phyloP scores from a whole-genome alignment of 2,888 invertebrate species.

The Palloptera scutellata region DNA sequence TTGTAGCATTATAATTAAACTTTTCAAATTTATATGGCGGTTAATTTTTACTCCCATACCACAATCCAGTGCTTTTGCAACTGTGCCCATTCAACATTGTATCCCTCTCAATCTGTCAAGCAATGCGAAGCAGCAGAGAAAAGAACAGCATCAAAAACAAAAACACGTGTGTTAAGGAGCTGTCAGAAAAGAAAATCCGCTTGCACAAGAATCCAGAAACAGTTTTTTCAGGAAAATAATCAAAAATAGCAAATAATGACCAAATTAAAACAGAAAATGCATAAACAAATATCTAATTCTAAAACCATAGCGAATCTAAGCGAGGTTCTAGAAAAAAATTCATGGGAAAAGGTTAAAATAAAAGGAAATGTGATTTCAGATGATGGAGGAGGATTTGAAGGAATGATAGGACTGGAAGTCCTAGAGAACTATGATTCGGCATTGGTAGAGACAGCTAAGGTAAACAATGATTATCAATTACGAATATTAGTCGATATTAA shows the following conservation, averaged over 20 bases:
- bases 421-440: constrained; percentile 71
- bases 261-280: constrained; percentile 31
- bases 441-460: constrained; percentile 65
- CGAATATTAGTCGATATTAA: background rate
- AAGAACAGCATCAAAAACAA: constrained; percentile 32
- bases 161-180: constrained; percentile 38
- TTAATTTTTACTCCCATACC: background rate
- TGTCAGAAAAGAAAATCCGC: constrained; percentile 18
- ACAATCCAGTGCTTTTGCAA: background rate
- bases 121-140: background rate
- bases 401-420: constrained; percentile 81
- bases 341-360: constrained; percentile 74
- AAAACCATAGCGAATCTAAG: constrained; percentile 16
- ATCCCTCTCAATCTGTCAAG: background rate
- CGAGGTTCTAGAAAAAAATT: constrained; percentile 25
- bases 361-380: constrained; percentile 67
- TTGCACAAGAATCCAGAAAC: background rate
- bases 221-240: constrained; percentile 14
- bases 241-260: constrained; percentile 29
- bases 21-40: too few species aligned
- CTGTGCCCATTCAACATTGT: background rate
- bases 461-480: constrained; percentile 45
- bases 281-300: constrained; percentile 25
- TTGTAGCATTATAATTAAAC: too few species aligned
- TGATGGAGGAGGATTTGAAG: constrained; percentile 68